Conservation (phyloP, 2,113 vertebrate genomes). For the Danionella cerebrum region DNA sequence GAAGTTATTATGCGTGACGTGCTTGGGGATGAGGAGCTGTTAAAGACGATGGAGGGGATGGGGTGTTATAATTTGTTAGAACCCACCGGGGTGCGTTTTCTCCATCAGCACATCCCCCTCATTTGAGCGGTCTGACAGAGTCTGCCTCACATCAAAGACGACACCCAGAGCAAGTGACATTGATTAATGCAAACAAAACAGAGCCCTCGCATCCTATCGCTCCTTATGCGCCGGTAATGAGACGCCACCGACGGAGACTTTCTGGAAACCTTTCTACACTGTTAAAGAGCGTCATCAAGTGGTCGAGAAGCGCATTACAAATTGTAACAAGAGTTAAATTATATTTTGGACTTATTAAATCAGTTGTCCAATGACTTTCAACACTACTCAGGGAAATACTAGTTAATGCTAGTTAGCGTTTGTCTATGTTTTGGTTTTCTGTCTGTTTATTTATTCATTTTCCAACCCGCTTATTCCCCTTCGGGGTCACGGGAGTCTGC, state of each 20-base stretch:
- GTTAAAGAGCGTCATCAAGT: conserved; percentile 38
- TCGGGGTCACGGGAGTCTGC: too few species aligned
- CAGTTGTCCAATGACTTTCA: too few species aligned
- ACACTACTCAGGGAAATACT: too few species aligned
- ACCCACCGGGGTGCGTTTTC: conserved; percentile 58
- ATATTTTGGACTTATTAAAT: too few species aligned
- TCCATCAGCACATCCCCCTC: conserved; percentile 56
- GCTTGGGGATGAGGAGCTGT: not conserved
- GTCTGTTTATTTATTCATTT: too few species aligned
- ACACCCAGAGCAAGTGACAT: conserved; percentile 50
- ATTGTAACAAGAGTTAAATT: not conserved
- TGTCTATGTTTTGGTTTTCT: too few species aligned
- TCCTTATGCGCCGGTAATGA: not conserved
- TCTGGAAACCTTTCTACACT: conserved; percentile 5
- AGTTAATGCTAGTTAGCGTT: too few species aligned
- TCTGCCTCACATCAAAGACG: conserved; percentile 72
- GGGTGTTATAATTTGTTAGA: conserved; percentile 59
- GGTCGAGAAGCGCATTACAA: not conserved
- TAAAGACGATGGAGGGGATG: conserved; percentile 1
- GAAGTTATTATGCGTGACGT: conserved; percentile 10
- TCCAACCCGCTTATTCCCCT: too few species aligned
- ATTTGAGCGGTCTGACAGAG: conserved; percentile 58
- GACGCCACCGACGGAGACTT: not conserved
- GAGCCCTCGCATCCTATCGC: conserved; percentile 3
- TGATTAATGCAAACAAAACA: conserved; percentile 63